Evolutionary conservation across 2,797 vertebrate species (phyloP), one percentile per base, ranked within the genome.

Genomic region (Corythornis leucogaster): DNA sequence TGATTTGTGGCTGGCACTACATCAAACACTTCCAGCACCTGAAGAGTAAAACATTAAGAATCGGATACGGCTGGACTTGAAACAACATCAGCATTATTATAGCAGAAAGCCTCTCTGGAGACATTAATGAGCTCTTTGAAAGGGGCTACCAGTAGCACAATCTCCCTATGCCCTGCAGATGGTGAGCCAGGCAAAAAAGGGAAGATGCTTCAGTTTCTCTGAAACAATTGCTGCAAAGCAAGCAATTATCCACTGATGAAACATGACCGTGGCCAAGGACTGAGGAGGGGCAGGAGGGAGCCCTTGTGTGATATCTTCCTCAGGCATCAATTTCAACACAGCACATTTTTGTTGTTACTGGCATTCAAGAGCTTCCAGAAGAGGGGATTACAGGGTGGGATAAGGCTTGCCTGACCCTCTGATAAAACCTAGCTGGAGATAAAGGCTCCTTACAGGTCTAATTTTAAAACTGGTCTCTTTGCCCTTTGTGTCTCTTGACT

Each of bases 391-490:
- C 0, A 0, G 15, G 3, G 8, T 73, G 42, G 61, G 77, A 90
- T 92, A 92, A 95, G 78, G 50, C 50, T 80, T 48, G 66, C 43
- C 64, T 75, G 80, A 42, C 74, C 0, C 24, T 57, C 54, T 93
- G 89, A 92, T 92, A 95, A 88, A 74, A 69, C 26, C 17, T 64
- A 30, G 48, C 58, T 80, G 45, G 51, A 89, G 96, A 96, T 93
- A 96, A 94, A 59, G 55, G 22, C 64, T 93, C 42, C 63, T 89
- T 78, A 83, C 7, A 38, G 35, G 53, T 94, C 92, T 96, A 91
- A 96, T 94, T 96, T 96, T 96, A 96, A 94, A 91, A 84, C 77
- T 35, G 31, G 25, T 24, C 75, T 45, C 35, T 42, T 22, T 6
- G 2, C 31, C 53, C 54, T 93, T 82, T 77, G 26, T 24, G 90